phyloP scores from a whole-genome alignment of 2,797 vertebrate genomes.

The Sternarchorhynchus goeldii region DNA sequence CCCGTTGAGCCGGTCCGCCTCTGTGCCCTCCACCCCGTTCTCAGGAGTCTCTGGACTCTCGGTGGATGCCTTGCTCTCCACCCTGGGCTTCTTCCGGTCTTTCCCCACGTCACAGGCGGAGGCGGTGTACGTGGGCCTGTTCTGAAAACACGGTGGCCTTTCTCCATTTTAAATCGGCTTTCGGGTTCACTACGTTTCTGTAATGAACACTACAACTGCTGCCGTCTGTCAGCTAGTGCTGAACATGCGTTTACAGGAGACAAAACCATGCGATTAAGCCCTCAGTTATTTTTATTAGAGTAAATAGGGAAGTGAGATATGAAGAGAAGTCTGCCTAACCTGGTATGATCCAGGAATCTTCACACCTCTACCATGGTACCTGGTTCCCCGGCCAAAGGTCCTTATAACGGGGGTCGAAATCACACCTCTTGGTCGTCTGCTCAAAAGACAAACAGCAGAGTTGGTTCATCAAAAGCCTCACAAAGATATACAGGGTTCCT shows the following conservation, averaged over 20 bases:
- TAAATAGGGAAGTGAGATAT: background rate
- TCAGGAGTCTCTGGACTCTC: conserved; percentile 80
- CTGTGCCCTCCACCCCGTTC: conserved; percentile 85
- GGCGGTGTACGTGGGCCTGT: conserved; percentile 82
- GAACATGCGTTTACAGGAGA: background rate
- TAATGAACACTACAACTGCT: too few relatives aligned
- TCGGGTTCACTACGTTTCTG: too few relatives aligned
- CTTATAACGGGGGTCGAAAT: conserved; percentile 92
- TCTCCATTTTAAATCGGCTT: too few relatives aligned
- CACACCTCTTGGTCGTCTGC: conserved; percentile 87
- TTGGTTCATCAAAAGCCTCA: background rate
- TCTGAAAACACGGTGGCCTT: conserved; percentile 65
- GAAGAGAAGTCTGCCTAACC: conserved; percentile 69
- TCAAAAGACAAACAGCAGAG: background rate
- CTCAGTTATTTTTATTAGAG: background rate
- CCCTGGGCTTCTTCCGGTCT: conserved; percentile 81
- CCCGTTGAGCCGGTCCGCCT: conserved; percentile 84
- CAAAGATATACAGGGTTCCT: background rate
- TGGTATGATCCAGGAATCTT: conserved; percentile 85
- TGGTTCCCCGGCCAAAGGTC: conserved; percentile 89
- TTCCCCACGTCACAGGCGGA: conserved; percentile 83
- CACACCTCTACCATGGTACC: conserved; percentile 83
- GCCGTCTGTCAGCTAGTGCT: too few relatives aligned
- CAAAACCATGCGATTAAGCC: too few relatives aligned
- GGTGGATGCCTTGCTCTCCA: conserved; percentile 78